Percentiles rank a stretch among this genome's conserved stretches.
phyloP scores from a whole-genome alignment of 2,888 invertebrate species.

The Siphlonurus alternatus region DNA sequence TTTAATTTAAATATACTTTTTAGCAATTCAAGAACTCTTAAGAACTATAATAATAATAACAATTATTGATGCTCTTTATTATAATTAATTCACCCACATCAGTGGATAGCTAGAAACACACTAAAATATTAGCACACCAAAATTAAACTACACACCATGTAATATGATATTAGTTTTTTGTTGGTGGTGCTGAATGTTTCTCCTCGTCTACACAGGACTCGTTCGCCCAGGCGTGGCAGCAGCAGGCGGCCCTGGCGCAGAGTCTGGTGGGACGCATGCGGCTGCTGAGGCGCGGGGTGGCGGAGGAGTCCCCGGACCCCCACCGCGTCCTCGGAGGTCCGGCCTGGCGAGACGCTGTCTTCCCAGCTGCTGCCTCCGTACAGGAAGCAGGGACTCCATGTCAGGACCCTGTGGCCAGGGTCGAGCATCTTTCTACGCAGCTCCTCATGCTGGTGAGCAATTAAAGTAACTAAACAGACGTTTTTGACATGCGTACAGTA shows the following conservation, averaged over 20 bases:
- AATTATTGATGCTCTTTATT: too few relatives aligned
- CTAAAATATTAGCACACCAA: too few relatives aligned
- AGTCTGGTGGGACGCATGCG: slow-evolving; percentile 26
- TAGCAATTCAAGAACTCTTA: too few relatives aligned
- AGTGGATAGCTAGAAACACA: too few relatives aligned
- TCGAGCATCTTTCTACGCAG: slow-evolving; percentile 27
- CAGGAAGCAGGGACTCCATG: background rate
- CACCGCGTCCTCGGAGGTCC: background rate
- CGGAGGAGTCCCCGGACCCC: background rate
- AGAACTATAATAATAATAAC: too few relatives aligned
- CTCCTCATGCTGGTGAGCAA: slow-evolving; percentile 23
- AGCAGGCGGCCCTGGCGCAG: slow-evolving; percentile 26
- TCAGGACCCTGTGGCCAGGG: slow-evolving; percentile 17
- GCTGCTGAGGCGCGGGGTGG: slow-evolving; percentile 17
- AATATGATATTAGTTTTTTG: too few relatives aligned
- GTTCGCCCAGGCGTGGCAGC: slow-evolving; percentile 21
- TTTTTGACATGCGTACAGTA: too few relatives aligned
- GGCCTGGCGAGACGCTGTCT: background rate
- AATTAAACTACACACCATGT: too few relatives aligned
- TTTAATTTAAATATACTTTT: too few relatives aligned
- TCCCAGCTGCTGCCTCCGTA: slow-evolving; percentile 7
- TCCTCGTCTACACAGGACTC: slow-evolving; percentile 23
- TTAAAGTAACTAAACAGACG: background rate
- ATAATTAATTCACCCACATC: too few relatives aligned
- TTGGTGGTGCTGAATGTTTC: too few relatives aligned